Conservation (phyloP, 1,140 invertebrate species). For the Aphelenchoides avenae region DNA sequence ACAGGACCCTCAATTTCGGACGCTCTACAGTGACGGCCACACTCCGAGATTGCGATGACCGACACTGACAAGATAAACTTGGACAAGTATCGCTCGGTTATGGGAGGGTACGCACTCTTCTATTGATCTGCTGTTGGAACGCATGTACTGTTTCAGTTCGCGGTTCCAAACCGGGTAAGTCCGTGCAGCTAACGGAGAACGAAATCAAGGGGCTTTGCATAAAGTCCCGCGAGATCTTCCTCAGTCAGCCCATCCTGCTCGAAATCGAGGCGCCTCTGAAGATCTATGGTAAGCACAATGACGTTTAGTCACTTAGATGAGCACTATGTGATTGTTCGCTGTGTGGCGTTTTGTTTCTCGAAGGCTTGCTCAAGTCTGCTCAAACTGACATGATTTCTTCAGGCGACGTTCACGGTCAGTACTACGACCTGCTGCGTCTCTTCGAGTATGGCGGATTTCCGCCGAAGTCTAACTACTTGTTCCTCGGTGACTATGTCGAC, state of each 20-base stretch:
- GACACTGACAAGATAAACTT: too few species aligned
- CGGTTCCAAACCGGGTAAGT: too few species aligned
- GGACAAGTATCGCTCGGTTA: too few species aligned
- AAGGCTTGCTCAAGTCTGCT: too few species aligned
- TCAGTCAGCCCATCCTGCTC: slow-evolving; percentile 69
- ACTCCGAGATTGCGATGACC: too few species aligned
- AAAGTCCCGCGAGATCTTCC: slow-evolving; percentile 73
- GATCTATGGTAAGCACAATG: slow-evolving; percentile 68
- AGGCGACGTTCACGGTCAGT: slow-evolving; percentile 17
- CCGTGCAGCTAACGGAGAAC: slow-evolving; percentile 87
- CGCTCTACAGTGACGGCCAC: too few species aligned
- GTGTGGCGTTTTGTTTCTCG: too few species aligned
- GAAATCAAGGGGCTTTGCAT: slow-evolving; percentile 88
- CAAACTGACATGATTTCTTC: too few species aligned
- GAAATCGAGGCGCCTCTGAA: slow-evolving; percentile 70
- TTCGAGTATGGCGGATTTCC: slow-evolving; percentile 59
- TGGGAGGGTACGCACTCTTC: too few species aligned
- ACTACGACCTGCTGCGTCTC: slow-evolving; percentile 48
- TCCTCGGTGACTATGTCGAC: slow-evolving; percentile 72
- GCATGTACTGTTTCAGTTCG: too few species aligned
- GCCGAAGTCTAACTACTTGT: slow-evolving; percentile 31
- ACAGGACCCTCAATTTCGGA: too few species aligned
- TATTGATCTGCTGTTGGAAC: too few species aligned
- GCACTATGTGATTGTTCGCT: neutral
- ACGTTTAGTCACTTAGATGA: neutral